Evolutionary conservation across 2,113 vertebrate species (phyloP).

Genomic region (Budorcas taxicolor): DNA sequence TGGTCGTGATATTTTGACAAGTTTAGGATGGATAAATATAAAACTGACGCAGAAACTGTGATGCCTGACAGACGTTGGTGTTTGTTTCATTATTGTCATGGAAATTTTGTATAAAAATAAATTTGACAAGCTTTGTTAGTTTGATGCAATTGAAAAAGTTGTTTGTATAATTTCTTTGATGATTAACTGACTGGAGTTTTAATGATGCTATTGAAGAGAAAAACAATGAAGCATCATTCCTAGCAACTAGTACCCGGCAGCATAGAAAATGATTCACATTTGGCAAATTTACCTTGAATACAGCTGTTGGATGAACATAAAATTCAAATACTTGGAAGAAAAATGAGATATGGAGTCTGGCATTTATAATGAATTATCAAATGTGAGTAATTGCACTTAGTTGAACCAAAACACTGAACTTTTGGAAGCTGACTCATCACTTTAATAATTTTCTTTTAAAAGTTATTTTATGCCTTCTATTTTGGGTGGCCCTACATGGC

Average conservation of each 20-base stretch:
- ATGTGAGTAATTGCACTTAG: not conserved
- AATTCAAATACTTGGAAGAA: conserved; percentile 40
- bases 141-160: conserved; percentile 67
- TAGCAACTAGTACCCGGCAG: conserved; percentile 13
- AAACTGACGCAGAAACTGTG: conserved; percentile 41
- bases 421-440: conserved; percentile 25
- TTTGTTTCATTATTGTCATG: conserved; percentile 64
- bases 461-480: not conserved
- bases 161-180: conserved; percentile 67
- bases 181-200: conserved; percentile 67
- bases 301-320: conserved; percentile 22
- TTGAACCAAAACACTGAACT: conserved; percentile 45
- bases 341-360: not conserved
- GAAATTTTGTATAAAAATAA: conserved; percentile 72
- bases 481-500: not conserved
- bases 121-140: conserved; percentile 66
- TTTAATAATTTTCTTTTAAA: conserved; percentile 2
- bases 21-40: conserved; percentile 58
- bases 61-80: conserved; percentile 50
- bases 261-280: conserved; percentile 49
- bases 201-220: conserved; percentile 47
- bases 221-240: conserved; percentile 57
- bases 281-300: conserved; percentile 46
- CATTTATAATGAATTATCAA: conserved; percentile 33
- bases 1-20: conserved; percentile 49